phyloP scores from a whole-genome alignment of 1,140 invertebrate genomes.

The Phocides pigmalion region DNA sequence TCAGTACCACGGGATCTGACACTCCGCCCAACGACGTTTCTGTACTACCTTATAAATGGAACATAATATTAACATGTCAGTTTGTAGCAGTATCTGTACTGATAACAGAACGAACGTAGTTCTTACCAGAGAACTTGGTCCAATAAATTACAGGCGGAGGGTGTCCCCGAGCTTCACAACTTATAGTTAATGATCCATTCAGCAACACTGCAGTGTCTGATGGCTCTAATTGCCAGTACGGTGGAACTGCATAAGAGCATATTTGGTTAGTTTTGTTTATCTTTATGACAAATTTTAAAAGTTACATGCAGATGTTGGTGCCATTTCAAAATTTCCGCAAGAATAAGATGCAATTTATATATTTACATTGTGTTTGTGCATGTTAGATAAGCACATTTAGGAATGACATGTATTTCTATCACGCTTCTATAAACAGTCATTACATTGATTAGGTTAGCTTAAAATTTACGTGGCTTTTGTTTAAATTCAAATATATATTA shows the following conservation, averaged over 20 bases:
- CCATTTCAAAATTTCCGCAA: no score
- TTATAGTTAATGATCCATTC: conserved; percentile 89
- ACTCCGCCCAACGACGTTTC: conserved; percentile 72
- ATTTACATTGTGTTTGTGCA: no score
- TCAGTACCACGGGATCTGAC: conserved; percentile 79
- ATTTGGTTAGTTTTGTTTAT: conserved; percentile 7
- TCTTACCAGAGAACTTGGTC: conserved; percentile 84
- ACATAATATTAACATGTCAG: conserved; percentile 28
- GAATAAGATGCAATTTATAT: no score
- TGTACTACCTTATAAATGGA: conserved; percentile 62
- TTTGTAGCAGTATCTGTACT: background rate
- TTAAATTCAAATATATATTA: no score
- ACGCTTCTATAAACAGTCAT: no score
- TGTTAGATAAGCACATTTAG: no score
- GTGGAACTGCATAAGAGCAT: conserved; percentile 87
- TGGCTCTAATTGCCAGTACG: conserved; percentile 92
- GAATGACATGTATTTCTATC: no score
- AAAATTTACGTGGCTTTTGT: no score
- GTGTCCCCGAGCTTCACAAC: conserved; percentile 92
- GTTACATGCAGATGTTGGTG: background rate
- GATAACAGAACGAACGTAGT: conserved; percentile 5
- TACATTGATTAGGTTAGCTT: no score
- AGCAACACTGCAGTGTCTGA: conserved; percentile 89
- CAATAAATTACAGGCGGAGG: conserved; percentile 91
- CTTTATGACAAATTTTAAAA: background rate